Conservation (phyloP, 1,140 invertebrate species). For the Eciton burchellii region DNA sequence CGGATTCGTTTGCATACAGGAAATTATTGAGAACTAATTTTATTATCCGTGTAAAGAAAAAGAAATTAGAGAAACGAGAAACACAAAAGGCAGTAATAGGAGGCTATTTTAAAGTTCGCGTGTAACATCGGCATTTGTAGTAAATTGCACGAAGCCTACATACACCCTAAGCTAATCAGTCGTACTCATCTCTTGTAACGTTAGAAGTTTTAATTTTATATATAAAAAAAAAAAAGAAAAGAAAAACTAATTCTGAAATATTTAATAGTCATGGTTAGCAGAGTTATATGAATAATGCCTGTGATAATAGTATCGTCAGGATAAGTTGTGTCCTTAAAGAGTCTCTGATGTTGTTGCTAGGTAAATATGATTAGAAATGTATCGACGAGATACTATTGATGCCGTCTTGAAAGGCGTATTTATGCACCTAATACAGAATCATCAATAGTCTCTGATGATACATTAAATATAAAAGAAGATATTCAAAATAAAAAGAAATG, state of each 20-base stretch:
- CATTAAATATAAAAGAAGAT: conserved; percentile 69
- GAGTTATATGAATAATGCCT: conserved; percentile 86
- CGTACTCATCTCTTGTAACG: conserved; percentile 82
- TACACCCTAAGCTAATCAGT: conserved; percentile 78
- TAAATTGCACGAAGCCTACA: conserved; percentile 78
- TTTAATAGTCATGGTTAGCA: conserved; percentile 85
- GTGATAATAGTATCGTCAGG: conserved; percentile 87
- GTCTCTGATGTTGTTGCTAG: conserved; percentile 86
- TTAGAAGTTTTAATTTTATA: conserved; percentile 85
- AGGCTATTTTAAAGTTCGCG: conserved; percentile 66
- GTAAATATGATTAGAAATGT: conserved; percentile 78
- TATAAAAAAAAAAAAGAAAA: conserved; percentile 76
- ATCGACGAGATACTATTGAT: conserved; percentile 65
- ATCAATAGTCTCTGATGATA: conserved; percentile 70
- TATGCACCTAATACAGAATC: conserved; percentile 67
- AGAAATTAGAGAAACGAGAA: conserved; percentile 33
- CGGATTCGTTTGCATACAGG: conserved; percentile 74
- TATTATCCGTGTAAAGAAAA: conserved; percentile 24
- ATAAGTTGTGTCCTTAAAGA: conserved; percentile 87
- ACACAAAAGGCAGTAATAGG: conserved; percentile 33
- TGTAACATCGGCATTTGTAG: conserved; percentile 70
- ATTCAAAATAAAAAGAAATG: conserved; percentile 67
- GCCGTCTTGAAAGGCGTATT: conserved; percentile 64
- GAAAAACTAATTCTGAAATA: conserved; percentile 82
- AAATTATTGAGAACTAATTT: conserved; percentile 60